These are phyloP conservation scores for Heliangelus exortis DNA, from an alignment of 2,797 vertebrate genomes.

Conservation along the genomic window DNA sequence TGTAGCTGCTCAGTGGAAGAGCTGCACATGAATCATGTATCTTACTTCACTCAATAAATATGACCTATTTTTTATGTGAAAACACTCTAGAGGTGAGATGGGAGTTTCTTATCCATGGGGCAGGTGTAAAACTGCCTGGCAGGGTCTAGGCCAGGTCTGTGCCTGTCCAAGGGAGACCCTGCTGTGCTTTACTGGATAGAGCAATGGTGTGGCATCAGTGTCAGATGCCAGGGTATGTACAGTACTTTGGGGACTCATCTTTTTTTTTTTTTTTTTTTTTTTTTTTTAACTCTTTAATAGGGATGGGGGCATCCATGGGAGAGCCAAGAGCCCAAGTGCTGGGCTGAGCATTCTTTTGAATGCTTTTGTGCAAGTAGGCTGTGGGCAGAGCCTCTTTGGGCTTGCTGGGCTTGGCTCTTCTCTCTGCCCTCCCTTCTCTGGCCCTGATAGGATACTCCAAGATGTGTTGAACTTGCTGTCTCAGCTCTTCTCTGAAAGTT, in stretches of 20 bases:
- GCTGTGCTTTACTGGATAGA: background rate
- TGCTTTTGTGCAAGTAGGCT: background rate
- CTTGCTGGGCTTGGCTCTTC: background rate
- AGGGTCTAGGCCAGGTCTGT: background rate
- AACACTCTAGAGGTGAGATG: background rate
- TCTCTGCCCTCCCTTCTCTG: background rate
- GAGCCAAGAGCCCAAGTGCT: no score
- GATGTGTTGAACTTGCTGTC: background rate
- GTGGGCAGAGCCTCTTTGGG: background rate
- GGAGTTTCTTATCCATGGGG: background rate
- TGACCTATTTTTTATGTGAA: constrained; percentile 74
- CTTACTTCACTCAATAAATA: constrained; percentile 78
- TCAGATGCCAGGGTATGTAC: no score
- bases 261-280: no score
- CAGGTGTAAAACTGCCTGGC: background rate
- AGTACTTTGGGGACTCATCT: background rate
- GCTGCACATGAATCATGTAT: constrained; percentile 45
- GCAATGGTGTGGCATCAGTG: background rate
- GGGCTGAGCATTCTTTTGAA: background rate
- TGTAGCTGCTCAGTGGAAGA: background rate
- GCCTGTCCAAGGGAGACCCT: background rate
- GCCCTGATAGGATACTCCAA: background rate
- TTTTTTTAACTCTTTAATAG: no score
- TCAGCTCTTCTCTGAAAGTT: background rate
- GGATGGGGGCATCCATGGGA: no score